Conservation (phyloP, 2,113 vertebrate genomes). For the Carassius carassius region DNA sequence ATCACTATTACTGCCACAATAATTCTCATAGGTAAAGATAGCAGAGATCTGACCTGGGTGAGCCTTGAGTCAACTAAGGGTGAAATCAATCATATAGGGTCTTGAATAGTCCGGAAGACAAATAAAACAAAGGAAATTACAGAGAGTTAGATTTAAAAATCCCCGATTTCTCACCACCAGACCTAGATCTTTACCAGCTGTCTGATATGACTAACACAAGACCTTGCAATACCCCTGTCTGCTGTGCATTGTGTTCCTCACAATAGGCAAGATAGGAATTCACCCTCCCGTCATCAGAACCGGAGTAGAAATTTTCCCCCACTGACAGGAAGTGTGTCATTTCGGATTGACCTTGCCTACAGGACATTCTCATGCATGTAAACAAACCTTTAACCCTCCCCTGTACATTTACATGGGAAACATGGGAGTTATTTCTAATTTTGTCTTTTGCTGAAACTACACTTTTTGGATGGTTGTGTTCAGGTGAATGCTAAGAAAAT, state of each 20-base stretch:
- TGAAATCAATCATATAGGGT: conserved; percentile 3
- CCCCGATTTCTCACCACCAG: background rate
- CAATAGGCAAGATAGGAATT: conserved; percentile 28
- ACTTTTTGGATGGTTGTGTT: background rate
- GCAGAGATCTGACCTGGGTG: background rate
- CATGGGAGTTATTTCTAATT: background rate
- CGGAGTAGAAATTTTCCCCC: background rate
- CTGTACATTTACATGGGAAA: background rate
- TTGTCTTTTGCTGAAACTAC: background rate
- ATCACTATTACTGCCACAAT: background rate
- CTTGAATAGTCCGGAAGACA: background rate
- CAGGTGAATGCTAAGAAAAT: no score
- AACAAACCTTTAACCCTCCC: background rate
- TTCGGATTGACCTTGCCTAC: background rate
- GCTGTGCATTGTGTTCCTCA: conserved; percentile 6
- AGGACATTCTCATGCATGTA: conserved; percentile 2
- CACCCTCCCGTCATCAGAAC: background rate
- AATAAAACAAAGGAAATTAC: conserved; percentile 8
- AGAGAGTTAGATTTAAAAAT: background rate
- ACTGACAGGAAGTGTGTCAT: conserved; percentile 48
- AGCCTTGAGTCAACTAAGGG: background rate
- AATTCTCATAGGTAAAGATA: background rate
- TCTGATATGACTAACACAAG: background rate
- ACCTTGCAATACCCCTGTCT: background rate
- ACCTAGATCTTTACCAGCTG: background rate